Evolutionary conservation across 2,113 vertebrate genomes (phyloP), one percentile per base, ranked within the genome.

Genomic region (Hydrochoerus hydrochaeris): DNA sequence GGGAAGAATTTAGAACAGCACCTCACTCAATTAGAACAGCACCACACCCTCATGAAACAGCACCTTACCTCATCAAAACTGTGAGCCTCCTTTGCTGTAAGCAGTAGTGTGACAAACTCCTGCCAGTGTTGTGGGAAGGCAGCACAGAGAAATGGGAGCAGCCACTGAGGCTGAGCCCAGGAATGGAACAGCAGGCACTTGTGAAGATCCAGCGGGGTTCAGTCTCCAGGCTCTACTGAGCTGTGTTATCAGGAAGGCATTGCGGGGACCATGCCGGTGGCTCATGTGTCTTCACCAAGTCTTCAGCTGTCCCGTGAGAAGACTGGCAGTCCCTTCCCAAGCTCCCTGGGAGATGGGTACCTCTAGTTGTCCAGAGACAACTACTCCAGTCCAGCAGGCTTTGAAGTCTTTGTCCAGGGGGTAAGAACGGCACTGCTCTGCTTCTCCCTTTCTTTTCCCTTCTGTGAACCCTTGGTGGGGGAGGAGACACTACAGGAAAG

Each of bases 401-500:
- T 95, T 90, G 41, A 84, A 87, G 35, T 89, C 46, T 96, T 88
- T 91, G 92, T 96, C 92, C 26, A 84, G 28, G 62, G 41, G 24
- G 5, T 57, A 28, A 57, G 65, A 86, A 84, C n/a, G 82, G 28
- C 32, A 96, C 17, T 49, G 30, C 16, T 44, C 26, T 62, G 30
- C 41, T 87, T 78, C 81, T 80, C 54, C 19, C 8, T 57, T 92
- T 84, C 57, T 58, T 82, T 96, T 97, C 32, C 32, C 41, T 92
- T 88, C 22, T 44, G 24, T 73, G 69, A 92, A 17, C 26, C n/a
- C 82, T 71, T 82, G 30, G 30, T 52, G 49, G 49, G 49, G 49
- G 10, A 8, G 19, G 26, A 30, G 38, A 19, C 35, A 30, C 58
- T 3, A 13, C 57, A 73, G n/a, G 5, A 58, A n/a, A 60, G 10